phyloP scores from a whole-genome alignment of 2,888 invertebrate species.

The Therioaphis trifolii region DNA sequence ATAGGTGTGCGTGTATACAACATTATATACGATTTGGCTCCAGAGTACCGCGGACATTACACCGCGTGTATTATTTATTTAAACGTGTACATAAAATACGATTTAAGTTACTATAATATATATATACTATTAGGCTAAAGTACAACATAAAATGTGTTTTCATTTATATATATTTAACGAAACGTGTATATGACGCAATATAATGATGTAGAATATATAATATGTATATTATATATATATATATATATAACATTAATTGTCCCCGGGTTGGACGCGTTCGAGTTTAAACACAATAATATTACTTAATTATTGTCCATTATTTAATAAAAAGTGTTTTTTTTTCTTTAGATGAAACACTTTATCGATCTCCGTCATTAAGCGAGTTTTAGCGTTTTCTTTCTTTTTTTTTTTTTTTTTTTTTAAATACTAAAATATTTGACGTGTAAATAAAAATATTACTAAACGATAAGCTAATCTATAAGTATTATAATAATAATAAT shows the following conservation, averaged over 20 bases:
- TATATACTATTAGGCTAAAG: conserved; percentile 57
- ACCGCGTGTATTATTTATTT: neutral
- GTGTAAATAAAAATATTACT: neutral
- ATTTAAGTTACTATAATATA: conserved; percentile 47
- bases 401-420: conserved; percentile 19
- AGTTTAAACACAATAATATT: conserved; percentile 19
- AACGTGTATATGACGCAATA: conserved; percentile 59
- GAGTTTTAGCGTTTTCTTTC: conserved; percentile 39
- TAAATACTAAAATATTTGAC: neutral
- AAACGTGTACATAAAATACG: conserved; percentile 27
- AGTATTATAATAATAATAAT: conserved; percentile 29
- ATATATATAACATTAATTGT: conserved; percentile 20
- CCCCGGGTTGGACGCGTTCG: conserved; percentile 41
- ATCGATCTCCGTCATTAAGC: conserved; percentile 56
- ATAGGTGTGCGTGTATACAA: neutral
- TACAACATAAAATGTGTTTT: conserved; percentile 22
- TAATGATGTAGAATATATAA: conserved; percentile 47
- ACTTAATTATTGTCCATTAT: conserved; percentile 6
- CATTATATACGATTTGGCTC: conserved; percentile 9
- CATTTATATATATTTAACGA: conserved; percentile 26
- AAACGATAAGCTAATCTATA: conserved; percentile 23
- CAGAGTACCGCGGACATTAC: conserved; percentile 37
- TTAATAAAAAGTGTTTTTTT: conserved; percentile 29
- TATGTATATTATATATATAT: neutral
- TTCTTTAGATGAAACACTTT: conserved; percentile 28